Conservation (phyloP, 2,888 invertebrate species). For the Antheraea assamensis region DNA sequence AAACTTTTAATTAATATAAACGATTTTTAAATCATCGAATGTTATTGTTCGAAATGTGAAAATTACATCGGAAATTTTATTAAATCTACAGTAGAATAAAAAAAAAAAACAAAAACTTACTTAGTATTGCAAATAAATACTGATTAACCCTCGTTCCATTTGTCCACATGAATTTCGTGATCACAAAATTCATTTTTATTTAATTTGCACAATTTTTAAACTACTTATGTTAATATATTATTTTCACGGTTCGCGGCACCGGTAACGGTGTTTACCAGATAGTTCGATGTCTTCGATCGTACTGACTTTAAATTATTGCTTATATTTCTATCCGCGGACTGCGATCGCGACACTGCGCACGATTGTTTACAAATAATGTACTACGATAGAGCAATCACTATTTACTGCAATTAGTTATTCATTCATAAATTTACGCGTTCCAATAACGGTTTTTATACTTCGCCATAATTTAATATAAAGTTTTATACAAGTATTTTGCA, state of each 20-base stretch:
- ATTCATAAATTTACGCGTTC: neutral
- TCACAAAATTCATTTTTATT: slow-evolving; percentile 65
- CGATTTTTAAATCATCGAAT: no score
- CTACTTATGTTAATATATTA: slow-evolving; percentile 22
- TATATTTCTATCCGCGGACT: neutral
- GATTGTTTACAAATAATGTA: neutral
- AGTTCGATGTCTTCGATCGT: slow-evolving; percentile 43
- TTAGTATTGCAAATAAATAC: slow-evolving; percentile 69
- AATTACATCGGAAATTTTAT: neutral
- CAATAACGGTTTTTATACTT: neutral
- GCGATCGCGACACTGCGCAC: neutral
- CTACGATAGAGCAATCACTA: neutral
- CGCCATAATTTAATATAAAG: neutral
- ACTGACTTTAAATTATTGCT: slow-evolving; percentile 33
- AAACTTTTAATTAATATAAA: no score
- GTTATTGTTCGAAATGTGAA: no score
- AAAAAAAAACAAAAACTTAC: slow-evolving; percentile 53
- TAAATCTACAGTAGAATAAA: neutral
- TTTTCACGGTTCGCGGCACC: slow-evolving; percentile 10
- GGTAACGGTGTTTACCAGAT: slow-evolving; percentile 12
- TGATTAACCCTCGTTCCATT: slow-evolving; percentile 73
- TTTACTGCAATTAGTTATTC: neutral
- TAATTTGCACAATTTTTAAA: slow-evolving; percentile 29
- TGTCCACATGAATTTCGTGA: slow-evolving; percentile 66
- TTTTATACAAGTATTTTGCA: neutral